Base-by-base conservation (phyloP, 2,888 invertebrate genomes). In the Lamproptera curius region DNA sequence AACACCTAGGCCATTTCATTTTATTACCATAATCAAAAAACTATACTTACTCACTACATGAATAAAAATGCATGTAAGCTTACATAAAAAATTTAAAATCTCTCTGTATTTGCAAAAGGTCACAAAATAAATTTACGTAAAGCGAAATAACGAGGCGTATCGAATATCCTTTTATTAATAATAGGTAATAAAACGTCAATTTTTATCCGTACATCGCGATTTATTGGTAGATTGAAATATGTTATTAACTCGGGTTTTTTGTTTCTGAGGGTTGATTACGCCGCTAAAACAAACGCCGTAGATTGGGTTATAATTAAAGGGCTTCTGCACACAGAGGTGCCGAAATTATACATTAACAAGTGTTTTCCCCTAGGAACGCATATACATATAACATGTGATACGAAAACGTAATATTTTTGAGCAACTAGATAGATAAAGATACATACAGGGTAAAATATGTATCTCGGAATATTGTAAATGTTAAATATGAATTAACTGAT, bases 171-270 rank as follows among this genome's bases (percentile, higher is more conserved):
- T 23, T 39, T 20, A 42, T 41, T 15, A 34, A 8, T 28, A 35
- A 20, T 15, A 2, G 16, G 16, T 26, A 46, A 40, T 28, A 35
- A 28, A 36, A n/a, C 35, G 14, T 40, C 28, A n/a, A 33, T 28
- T 35, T 40, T 40, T 26, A 13, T 10, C 15, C 2, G 20, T 15
- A 10, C n/a, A n/a, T n/a, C n/a, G 33, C 14, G 16, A 46, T 35
- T 46, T 35, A 41, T 46, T 10, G 14, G 14, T 8, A 16, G 33
- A 20, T 15, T 42, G 31, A 42, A 38, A 47, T 42, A 13, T 42
- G 42, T 38, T 38, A 42, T 46, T 42, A 42, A 37, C 36, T 11
- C 37, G 31, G 16, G 33, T 42, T 42, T 47, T 47, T 42, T 23
- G 14, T 11, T 31, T 47, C 23, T 10, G 31, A 14, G n/a, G 43